A percentile compares a stretch with the other conserved stretches of the same genome.
phyloP scores from a whole-genome alignment of 2,113 vertebrate species.

The Callorhinus ursinus region DNA sequence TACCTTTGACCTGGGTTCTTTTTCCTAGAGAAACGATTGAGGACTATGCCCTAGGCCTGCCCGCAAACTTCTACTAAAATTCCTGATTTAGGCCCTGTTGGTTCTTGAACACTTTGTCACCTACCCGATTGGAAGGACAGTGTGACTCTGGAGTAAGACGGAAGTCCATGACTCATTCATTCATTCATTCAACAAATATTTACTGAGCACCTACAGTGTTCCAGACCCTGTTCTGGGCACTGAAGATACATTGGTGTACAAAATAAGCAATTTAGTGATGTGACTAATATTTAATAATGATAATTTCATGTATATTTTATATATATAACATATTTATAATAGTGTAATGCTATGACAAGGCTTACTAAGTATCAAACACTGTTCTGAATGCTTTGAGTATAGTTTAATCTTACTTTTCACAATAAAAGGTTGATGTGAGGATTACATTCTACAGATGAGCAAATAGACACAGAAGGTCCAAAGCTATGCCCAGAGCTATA shows the following conservation, averaged over 20 bases:
- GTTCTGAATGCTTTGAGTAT: neutral
- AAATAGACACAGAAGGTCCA: neutral
- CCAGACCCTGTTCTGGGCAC: neutral
- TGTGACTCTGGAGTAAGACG: neutral
- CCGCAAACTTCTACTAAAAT: conserved; percentile 3
- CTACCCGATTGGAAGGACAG: neutral
- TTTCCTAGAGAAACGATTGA: neutral
- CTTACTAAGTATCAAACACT: neutral
- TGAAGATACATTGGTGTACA: neutral
- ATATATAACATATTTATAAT: neutral
- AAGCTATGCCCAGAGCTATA: neutral
- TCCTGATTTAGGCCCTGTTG: neutral
- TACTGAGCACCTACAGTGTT: neutral
- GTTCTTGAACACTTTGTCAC: neutral
- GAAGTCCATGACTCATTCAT: neutral
- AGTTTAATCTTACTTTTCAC: conserved; percentile 30
- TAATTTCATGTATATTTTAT: neutral
- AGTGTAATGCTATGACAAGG: neutral
- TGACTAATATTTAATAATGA: neutral
- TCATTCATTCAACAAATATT: conserved; percentile 2
- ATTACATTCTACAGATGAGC: conserved; percentile 9
- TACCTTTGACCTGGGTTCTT: neutral
- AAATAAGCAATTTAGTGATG: neutral
- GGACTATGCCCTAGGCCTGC: neutral
- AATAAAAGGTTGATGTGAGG: neutral